Evolutionary conservation across 1,140 invertebrate species (phyloP), one percentile per base, ranked within the genome.

Genomic region (Heliconius hewitsoni): DNA sequence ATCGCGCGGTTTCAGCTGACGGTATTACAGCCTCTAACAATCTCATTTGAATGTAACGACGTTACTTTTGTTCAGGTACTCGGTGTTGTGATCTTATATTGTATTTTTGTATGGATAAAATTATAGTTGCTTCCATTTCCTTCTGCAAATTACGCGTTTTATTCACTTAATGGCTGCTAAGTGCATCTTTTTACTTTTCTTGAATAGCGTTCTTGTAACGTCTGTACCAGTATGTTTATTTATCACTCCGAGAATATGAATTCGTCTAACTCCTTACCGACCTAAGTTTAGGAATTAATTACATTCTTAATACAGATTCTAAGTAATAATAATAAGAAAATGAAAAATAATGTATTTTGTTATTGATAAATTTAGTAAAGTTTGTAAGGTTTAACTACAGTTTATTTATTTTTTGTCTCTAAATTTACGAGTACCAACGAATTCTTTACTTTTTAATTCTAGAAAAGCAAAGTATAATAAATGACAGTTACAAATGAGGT

Each of bases 31-130:
- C 46, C 50, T 73, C 76, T 71, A 77, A 77, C 42, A 34, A 77
- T 77, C 76, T 77, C 71, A 52, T 76, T 80, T 80, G 55, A 57
- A 76, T 73, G 30, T 23, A 76, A 72, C 78, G 74, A 71, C 46
- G 34, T 71, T 76, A 74, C 37, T 78, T 55, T 39, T 55, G 76
- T 55, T 70, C 50, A 71, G 52, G 74, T 18, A 16, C 27, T 2
- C 1, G 0, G 23, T 30, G 27, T 57, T 57, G 55, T 8, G 6
- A 57, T 23, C 55, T 57, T 57, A 57, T 23, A 8, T 37, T 5
- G 55, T 66, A 30, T 66, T 66, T 66, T 66, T 16, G 60, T 66
- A 13, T 13, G 23, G 60, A 66, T 66, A 66, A 30, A 66, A 66
- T 66, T 27, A 30, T 16, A 66, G 23, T 66, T 27, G 23, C 3